A percentile compares a stretch with the other conserved stretches of the same genome.
These are phyloP conservation scores for Mimas tiliae DNA, from an alignment of 2,888 invertebrate genomes.

Conservation along the genomic window DNA sequence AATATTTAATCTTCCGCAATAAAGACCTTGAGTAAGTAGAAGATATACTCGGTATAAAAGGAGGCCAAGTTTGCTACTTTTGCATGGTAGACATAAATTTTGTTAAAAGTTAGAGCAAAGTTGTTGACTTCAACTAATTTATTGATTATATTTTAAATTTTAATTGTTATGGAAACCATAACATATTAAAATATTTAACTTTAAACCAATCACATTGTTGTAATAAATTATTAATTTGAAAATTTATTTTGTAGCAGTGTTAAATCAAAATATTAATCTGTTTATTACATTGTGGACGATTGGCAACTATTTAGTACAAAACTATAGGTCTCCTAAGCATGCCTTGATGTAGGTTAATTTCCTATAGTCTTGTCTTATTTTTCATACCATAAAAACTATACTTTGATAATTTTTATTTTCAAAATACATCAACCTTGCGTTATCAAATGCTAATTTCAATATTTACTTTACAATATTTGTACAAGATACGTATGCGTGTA, in stretches of 20 bases:
- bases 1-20: constrained; percentile 5
- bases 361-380: neutral
- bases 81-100: neutral
- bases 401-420: neutral
- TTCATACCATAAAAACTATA: neutral
- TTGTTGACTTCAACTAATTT: neutral
- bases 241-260: neutral
- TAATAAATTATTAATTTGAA: too few species aligned
- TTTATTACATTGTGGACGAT: constrained; percentile 1
- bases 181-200: too few species aligned
- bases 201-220: too few species aligned
- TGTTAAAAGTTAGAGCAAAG: neutral
- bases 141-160: neutral
- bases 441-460: constrained; percentile 21
- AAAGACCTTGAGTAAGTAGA: neutral
- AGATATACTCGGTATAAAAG: neutral
- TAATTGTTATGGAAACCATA: too few species aligned
- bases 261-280: neutral
- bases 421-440: neutral
- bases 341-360: neutral
- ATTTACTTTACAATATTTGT: constrained; percentile 17
- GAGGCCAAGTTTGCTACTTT: neutral
- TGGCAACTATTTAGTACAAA: neutral
- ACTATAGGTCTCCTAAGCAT: neutral
- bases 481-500: neutral